phyloP scores from a whole-genome alignment of 23 tunicate species.

The Pegea sp. region DNA sequence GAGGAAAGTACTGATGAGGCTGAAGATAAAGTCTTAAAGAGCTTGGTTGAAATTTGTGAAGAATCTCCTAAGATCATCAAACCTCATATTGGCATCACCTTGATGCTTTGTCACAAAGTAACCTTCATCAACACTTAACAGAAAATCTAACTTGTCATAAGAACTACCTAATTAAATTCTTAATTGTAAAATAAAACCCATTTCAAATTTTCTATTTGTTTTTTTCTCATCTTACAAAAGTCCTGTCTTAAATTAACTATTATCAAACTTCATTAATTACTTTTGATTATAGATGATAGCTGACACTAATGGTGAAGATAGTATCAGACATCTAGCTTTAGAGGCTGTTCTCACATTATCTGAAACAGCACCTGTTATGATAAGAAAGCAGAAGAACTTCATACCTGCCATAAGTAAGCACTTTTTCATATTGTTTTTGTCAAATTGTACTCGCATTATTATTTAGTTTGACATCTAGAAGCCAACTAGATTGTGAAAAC shows the following conservation, averaged over 20 bases:
- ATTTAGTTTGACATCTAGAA: too few species aligned
- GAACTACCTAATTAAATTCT: too few species aligned
- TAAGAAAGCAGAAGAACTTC: constrained; percentile 53
- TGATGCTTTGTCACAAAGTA: constrained; percentile 52
- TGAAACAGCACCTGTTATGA: constrained; percentile 75
- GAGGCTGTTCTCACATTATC: constrained; percentile 76
- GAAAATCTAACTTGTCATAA: too few species aligned
- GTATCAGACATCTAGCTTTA: constrained; percentile 62
- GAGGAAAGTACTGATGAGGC: constrained; percentile 41
- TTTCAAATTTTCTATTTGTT: too few species aligned
- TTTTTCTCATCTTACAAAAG: not conserved
- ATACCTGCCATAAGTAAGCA: constrained; percentile 43
- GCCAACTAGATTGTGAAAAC: too few species aligned
- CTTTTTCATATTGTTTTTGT: too few species aligned
- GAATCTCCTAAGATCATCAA: constrained; percentile 77
- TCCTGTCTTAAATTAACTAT: not conserved
- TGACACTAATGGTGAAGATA: constrained; percentile 43
- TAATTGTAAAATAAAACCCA: too few species aligned
- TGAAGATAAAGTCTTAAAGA: constrained; percentile 49
- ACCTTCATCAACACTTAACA: too few species aligned
- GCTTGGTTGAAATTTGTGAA: constrained; percentile 85
- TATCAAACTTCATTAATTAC: not conserved
- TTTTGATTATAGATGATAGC: constrained; percentile 24
- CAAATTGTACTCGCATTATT: too few species aligned
- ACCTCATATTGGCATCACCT: constrained; percentile 20